These are phyloP conservation scores for Hozukius guyotensis DNA, from an alignment of 2,797 vertebrate species.

Conservation along the genomic window DNA sequence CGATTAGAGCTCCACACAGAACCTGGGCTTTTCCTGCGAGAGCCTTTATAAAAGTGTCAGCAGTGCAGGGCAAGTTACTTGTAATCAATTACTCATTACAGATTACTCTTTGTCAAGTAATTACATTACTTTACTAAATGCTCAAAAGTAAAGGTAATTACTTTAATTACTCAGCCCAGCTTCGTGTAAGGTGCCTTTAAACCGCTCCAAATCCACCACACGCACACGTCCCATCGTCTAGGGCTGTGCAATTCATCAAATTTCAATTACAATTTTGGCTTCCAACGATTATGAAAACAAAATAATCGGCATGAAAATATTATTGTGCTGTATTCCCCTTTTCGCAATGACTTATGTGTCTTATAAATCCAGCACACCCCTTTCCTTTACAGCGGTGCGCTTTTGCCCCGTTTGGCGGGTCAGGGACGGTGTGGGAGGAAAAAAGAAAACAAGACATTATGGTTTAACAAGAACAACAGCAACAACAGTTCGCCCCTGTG, in stretches of 20 bases:
- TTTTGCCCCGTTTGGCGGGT: too few species aligned
- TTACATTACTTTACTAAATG: background rate
- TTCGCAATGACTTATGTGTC: too few species aligned
- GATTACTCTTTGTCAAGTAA: background rate
- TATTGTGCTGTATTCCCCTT: too few species aligned
- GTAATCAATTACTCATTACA: background rate
- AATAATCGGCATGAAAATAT: too few species aligned
- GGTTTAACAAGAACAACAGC: too few species aligned
- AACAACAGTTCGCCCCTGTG: background rate
- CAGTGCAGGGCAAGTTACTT: background rate
- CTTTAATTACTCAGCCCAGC: background rate
- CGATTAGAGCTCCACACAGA: constrained; percentile 48
- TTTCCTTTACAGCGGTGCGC: too few species aligned
- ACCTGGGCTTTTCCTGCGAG: background rate
- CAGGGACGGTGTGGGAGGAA: too few species aligned
- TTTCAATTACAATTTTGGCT: too few species aligned
- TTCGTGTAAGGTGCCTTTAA: background rate
- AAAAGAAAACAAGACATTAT: background rate
- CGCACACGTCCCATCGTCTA: background rate
- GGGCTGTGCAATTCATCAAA: too few species aligned
- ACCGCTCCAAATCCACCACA: background rate
- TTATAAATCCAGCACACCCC: too few species aligned
- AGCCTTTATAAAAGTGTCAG: constrained; percentile 35
- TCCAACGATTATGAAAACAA: too few species aligned
- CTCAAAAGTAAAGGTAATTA: background rate